phyloP scores from a whole-genome alignment of 2,113 vertebrate genomes.

The Tragelaphus scriptus region DNA sequence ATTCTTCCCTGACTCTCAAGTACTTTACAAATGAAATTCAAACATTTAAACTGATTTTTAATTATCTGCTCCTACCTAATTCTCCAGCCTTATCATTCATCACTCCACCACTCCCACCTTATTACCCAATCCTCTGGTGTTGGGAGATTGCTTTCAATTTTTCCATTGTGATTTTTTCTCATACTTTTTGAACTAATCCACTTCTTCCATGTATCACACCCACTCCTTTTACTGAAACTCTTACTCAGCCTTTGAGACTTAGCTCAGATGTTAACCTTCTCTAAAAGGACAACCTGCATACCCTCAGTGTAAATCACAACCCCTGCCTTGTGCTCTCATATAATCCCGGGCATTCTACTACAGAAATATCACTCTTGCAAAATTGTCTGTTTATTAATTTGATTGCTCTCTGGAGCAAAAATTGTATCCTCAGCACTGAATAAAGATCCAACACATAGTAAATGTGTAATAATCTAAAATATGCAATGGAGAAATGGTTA shows the following conservation, averaged over 20 bases:
- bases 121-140: background rate
- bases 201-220: background rate
- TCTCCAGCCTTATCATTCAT: background rate
- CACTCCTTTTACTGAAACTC: background rate
- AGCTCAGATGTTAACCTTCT: background rate
- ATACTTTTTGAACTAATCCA: background rate
- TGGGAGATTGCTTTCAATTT: background rate
- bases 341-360: background rate
- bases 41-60: constrained; percentile 7
- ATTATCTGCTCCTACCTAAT: background rate
- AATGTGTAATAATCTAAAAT: background rate
- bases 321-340: background rate
- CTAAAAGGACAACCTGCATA: background rate
- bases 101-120: background rate
- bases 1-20: background rate
- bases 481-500: background rate
- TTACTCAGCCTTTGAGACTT: background rate
- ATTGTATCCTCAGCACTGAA: background rate
- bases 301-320: background rate
- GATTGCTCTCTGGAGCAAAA: background rate
- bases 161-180: background rate
- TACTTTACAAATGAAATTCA: constrained; percentile 19
- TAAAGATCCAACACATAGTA: background rate
- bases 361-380: background rate
- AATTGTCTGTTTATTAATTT: background rate